Evolutionary conservation across 2,113 vertebrate species (phyloP), one percentile per base, ranked within the genome.

Genomic region (Lampris incognitus): DNA sequence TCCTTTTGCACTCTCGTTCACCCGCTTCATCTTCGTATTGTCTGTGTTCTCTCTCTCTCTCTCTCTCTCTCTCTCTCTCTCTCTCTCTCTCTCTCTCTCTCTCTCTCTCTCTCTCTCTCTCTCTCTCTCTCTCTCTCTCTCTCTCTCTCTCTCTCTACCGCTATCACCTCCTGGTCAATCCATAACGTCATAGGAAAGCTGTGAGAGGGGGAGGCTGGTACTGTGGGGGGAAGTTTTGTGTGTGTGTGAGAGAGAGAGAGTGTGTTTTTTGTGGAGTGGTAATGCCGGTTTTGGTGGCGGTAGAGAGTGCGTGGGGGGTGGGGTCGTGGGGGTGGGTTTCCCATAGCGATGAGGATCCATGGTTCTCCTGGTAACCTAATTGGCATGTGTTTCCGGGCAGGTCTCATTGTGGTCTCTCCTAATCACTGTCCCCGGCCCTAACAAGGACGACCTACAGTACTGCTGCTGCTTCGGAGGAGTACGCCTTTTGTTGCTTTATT

Each of bases 291-390:
- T 3, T 55, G 11, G 13, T 58, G 72, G 51, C 58, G 76, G 62
- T 46, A 65, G 24, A 24, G 24, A 24, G 51, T 52, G 59, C 51
- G 51, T 49, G 71, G 37, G 42, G 64, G 78, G 48, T 63, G 52
- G 69, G 44, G 78, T 50, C 65, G 67, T 78, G 83, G 81, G 84
- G 56, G 81, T 82, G 88, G 85, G 87, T 89, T 90, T 88, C 88
- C 91, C 91, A 92, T 92, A 89, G 92, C 78, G 51, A 91, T 91
- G 88, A 88, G 85, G 78, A 85, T 68, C 83, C n/a, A 44, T 76
- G 83, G 92, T 91, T 93, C 91, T 92, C 92, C 79, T 92, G 91
- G 92, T 92, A 92, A 93, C 91, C 87, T 93, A 93, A 93, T 93
- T 93, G 92, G 92, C 92, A 93, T 93, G 92, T 91, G 90, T 92